Evolutionary conservation across 2,888 invertebrate genomes (phyloP), one percentile per base, ranked within the genome.

Genomic region (Agrochola lychnidis): DNA sequence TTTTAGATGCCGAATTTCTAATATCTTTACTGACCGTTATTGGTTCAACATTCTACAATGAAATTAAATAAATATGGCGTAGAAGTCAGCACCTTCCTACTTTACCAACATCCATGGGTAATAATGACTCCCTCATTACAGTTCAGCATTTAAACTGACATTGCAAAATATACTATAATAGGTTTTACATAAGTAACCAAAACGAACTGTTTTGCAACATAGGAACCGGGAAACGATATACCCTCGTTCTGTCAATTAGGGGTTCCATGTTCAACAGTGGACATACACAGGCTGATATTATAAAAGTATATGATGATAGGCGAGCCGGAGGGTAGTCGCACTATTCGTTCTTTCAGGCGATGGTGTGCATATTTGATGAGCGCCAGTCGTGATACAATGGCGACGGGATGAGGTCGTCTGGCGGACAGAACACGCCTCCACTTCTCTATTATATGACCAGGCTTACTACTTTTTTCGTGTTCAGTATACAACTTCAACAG

Each of bases 331-430:
- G 87, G 86, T 86, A 87, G 79, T 76, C 82, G 82, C 84, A 87
- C 88, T 86, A 91, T 90, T 88, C 89, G 93, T 93, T 95, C 95
- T 95, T 96, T 95, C 94, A 95, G 93, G 91, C 89, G 85, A 87
- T 90, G 93, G 93, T 79, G 92, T 96, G 93, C 94, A 96, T 96
- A 95, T 96, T 96, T 95, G 94, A 96, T 96, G 95, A 96, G 94
- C 91, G 91, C 89, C 91, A 93, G 93, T 90, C 94, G 89, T 90
- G 91, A 90, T 90, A 96, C 96, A 96, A 96, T 96, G 92, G 93
- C 93, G 95, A 88, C 94, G 94, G 93, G 94, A 94, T 94, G 96
- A 94, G 96, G 93, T 95, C 95, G 95, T 94, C 94, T 94, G 93
- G 94, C 94, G 92, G 91, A 90, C 90, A 89, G 84, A 88, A 88